Evolutionary conservation across 2,888 invertebrate species (phyloP), one percentile per base, ranked within the genome.

Genomic region (Pheosia tremula): DNA sequence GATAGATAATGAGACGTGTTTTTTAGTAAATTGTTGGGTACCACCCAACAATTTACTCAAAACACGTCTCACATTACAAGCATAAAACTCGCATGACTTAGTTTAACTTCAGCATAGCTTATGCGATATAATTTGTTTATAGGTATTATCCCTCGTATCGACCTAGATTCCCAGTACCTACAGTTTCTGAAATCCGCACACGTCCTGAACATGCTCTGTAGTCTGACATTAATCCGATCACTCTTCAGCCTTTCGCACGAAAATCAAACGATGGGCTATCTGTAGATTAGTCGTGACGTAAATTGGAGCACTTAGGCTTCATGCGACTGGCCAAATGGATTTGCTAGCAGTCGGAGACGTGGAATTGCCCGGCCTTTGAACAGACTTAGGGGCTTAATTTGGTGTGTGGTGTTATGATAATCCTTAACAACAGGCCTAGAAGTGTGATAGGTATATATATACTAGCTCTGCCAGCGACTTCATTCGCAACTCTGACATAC

Each of bases 161-260:
- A 47, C 47, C 47, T 47, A 9, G 38, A 52, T 50, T n/a, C 50
- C 10, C 24, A 2, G 24, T 24, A 24, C 24, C 50, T 52, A n/a
- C 41, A 24, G 39, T 52, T 57, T 50, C 52, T 52, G 13, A 36
- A 53, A 50, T 41, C 45, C 11, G 49, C 49, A 58, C 39, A 52
- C 50, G 39, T 39, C 58, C 58, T 49, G 49, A 39, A 39, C 41
- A 41, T 49, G 49, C 41, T 11, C 58, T 58, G 52, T 50, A 50
- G 62, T 56, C 69, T 62, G 68, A 61, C 77, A 74, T 68, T 84
- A 87, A 87, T 88, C 86, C 81, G 81, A 87, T 86, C 84, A 80
- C 78, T 81, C 79, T 81, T 78, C 76, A 70, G 64, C 76, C 74
- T 77, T 82, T 80, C 81, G 76, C 77, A 79, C 70, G 79, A 74